Evolutionary conservation across 1,140 invertebrate species (phyloP).

Genomic region (Tetramorium parvispinum): DNA sequence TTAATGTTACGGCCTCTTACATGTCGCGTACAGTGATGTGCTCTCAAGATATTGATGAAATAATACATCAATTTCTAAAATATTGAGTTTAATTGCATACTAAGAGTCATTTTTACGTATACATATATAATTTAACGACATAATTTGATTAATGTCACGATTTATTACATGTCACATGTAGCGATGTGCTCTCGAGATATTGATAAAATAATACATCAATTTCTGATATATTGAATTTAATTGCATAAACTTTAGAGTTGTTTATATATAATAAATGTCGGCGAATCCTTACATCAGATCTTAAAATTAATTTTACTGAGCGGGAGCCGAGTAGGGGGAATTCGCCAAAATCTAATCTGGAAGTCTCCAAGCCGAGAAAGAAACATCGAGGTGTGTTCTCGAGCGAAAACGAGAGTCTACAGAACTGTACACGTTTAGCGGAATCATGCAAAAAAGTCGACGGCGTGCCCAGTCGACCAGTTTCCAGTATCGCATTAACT

Average conservation of each 20-base stretch:
- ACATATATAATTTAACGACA: not conserved
- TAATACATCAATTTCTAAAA: not conserved
- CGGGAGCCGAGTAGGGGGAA: not conserved
- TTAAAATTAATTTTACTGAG: not conserved
- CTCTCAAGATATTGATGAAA: not conserved
- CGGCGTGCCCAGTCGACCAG: slow-evolving; percentile 62
- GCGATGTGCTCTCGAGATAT: not conserved
- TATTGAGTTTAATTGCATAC: not conserved
- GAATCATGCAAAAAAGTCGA: slow-evolving; percentile 46
- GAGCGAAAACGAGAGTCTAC: slow-evolving; percentile 26
- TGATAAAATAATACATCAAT: not conserved
- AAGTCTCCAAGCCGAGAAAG: not conserved
- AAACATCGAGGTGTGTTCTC: not conserved
- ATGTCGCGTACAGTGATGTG: not conserved
- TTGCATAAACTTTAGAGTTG: not conserved
- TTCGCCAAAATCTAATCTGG: slow-evolving; percentile 4
- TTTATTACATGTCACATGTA: not conserved
- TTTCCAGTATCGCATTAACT: slow-evolving; percentile 74
- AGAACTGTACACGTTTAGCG: slow-evolving; percentile 18
- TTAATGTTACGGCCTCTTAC: not conserved
- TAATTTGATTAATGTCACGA: not conserved
- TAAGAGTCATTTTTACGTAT: not conserved
- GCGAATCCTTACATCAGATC: not conserved
- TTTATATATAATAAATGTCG: not conserved
- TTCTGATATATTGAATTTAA: not conserved